Percentiles rank a stretch among this genome's conserved stretches.
Conservation (phyloP, 1,140 invertebrate species). For the Teleopsis dalmanni region DNA sequence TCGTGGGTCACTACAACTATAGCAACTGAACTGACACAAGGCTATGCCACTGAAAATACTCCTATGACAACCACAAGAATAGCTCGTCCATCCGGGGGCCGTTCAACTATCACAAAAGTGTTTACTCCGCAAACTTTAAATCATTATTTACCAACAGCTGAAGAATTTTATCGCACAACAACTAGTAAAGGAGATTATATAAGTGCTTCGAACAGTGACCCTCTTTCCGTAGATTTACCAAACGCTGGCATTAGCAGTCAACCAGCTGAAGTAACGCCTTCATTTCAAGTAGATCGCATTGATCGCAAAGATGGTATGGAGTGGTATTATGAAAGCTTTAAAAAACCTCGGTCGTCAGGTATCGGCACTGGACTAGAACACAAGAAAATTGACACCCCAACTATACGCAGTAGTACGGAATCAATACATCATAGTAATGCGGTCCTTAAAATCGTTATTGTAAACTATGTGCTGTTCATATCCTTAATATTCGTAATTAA, state of each 20-base stretch:
- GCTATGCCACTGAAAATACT: not conserved
- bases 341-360: constrained; percentile 44
- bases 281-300: constrained; percentile 12
- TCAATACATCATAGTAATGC: not conserved
- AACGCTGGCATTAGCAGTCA: no score
- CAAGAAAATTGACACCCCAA: no score
- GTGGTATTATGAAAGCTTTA: constrained; percentile 69
- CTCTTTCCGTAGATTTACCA: constrained; percentile 7
- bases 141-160: constrained; percentile 32
- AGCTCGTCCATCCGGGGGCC: constrained; percentile 33
- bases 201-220: not conserved
- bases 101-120: constrained; percentile 59
- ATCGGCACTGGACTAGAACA: not conserved
- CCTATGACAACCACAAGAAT: constrained; percentile 2
- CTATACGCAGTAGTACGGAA: constrained; percentile 5
- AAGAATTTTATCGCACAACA: constrained; percentile 40
- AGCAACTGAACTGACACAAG: constrained; percentile 6
- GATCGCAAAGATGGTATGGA: constrained; percentile 49
- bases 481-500: no score
- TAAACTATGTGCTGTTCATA: no score
- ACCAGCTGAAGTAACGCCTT: not conserved
- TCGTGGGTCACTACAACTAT: constrained; percentile 28
- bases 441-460: no score
- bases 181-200: constrained; percentile 22
- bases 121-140: constrained; percentile 43